Base-by-base conservation (phyloP, 2,888 invertebrate species). In the Tolmerus cingulatus region DNA sequence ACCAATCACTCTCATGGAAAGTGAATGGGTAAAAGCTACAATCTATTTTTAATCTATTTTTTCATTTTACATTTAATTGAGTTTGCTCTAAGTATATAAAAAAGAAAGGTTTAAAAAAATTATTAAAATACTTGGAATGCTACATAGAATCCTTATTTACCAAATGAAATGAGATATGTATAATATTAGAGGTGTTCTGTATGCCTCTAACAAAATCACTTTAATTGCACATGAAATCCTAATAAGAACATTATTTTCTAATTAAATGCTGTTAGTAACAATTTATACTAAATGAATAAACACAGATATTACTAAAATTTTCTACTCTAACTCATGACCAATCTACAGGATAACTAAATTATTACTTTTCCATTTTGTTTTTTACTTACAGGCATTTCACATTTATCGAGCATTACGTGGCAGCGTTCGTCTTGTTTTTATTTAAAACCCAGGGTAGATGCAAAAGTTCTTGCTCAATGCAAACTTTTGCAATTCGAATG, bases 301-400 rank as follows among this genome's bases (percentile, higher is more conserved):
- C 23, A 66, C 66, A 23, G 66, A 66, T 19, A 66, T 37, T 12
- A 66, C 66, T 66, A 66, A 5, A 51, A 19, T 51, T 51, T 66
- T 66, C 66, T 66, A 66, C 27, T 19, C n/a, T n/a, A 66, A 66
- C 66, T 23, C 57, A 55, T 9, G 23, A 57, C 1, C 57, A 40
- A 57, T 19, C 57, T 57, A 57, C 57, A 23, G 9, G 23, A 19
- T 66, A 66, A 55, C 1, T 9, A 19, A n/a, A 19, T 40, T 8
- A 66, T 66, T 12, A 34, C 3, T 23, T 66, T 66, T 66, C 27
- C 12, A 23, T 66, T 66, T 66, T 55, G 9, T 55, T 66, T 55
- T 66, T 82, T 82, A 82, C 82, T 82, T 82, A 82, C 82, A 57
- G 82, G 82, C 82, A 82, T 82, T 82, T 82, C 82, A 37, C 82